Evolutionary conservation across 2,113 vertebrate species (phyloP).

Genomic region (Steatornis caripensis): DNA sequence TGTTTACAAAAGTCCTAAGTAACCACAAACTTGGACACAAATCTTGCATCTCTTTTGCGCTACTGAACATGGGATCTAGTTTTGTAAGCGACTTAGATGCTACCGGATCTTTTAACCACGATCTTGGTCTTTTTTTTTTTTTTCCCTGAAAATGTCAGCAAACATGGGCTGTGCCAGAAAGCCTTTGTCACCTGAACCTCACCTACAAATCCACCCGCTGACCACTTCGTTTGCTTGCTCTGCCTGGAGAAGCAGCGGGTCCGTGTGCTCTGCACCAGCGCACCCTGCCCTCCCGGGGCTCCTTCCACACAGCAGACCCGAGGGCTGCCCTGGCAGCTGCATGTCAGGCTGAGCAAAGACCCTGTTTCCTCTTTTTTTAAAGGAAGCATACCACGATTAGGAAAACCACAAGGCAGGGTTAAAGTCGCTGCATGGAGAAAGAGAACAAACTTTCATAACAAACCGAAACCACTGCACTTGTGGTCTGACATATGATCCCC

Average conservation of each 20-base stretch:
- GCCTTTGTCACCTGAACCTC: background rate
- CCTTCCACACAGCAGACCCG: background rate
- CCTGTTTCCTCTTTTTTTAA: background rate
- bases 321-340: background rate
- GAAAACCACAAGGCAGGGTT: background rate
- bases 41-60: background rate
- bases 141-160: background rate
- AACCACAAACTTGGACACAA: background rate
- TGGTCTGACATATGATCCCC: background rate
- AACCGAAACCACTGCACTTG: background rate
- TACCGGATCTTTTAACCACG: background rate
- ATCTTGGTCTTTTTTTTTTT: background rate
- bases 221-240: background rate
- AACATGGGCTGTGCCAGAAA: background rate
- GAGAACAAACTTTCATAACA: background rate
- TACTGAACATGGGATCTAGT: background rate
- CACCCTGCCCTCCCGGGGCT: background rate
- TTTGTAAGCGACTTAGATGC: background rate
- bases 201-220: background rate
- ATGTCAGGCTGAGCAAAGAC: background rate
- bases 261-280: rapidly evolving
- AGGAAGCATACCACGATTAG: background rate
- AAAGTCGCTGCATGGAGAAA: background rate
- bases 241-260: background rate
- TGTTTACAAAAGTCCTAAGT: background rate